Percentiles rank a stretch among this genome's conserved stretches.
Evolutionary conservation across 2,888 invertebrate genomes (phyloP).

Genomic region (Hetaerina titia): DNA sequence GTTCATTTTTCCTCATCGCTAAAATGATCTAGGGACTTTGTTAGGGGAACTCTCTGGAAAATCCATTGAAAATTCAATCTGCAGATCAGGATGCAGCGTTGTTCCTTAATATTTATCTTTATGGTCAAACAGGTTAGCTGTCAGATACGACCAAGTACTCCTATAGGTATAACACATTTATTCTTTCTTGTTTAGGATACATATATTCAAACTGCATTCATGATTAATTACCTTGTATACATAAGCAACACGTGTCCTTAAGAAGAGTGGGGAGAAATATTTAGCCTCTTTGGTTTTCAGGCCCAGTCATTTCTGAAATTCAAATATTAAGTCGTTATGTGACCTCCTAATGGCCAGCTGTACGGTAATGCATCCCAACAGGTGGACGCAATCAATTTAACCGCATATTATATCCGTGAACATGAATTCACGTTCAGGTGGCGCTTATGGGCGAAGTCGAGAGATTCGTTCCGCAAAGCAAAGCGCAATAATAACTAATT

Average conservation of each 20-base stretch:
- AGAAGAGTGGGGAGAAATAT: not conserved
- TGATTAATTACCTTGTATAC: not conserved
- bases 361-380: not conserved
- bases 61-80: too few relatives aligned
- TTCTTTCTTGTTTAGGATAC: not conserved
- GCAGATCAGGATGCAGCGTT: too few relatives aligned
- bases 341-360: not conserved
- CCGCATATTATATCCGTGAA: not conserved
- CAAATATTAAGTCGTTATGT: not conserved
- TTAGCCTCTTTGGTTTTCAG: not conserved
- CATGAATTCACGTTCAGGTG: not conserved
- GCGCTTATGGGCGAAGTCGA: not conserved
- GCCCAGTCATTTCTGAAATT: not conserved
- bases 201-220: not conserved
- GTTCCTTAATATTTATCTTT: too few relatives aligned
- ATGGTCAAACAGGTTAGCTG: too few relatives aligned
- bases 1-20: too few relatives aligned
- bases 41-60: too few relatives aligned
- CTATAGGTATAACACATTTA: not conserved
- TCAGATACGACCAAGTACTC: too few relatives aligned
- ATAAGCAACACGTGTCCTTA: constrained; percentile 4
- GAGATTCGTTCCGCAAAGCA: not conserved
- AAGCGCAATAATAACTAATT: not conserved
- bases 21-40: too few relatives aligned
- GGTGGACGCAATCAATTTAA: not conserved